Base-by-base conservation (phyloP, 2,888 invertebrate species). In the Ophion slaviceki region DNA sequence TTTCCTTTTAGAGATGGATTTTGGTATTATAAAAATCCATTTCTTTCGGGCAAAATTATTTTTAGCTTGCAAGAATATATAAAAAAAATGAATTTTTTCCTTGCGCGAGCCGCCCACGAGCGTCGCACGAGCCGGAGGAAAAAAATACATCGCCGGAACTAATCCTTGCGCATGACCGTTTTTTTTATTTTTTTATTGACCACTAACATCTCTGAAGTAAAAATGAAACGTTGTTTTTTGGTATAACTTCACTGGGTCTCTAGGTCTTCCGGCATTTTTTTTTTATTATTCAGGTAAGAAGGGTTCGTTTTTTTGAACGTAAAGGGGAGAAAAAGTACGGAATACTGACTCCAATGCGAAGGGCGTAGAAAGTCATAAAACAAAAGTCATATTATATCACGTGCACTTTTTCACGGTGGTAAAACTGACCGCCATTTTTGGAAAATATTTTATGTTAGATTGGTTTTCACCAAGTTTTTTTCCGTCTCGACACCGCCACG, bases 221-320 rank as follows among this genome's bases (percentile, higher is more conserved):
- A 85, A 84, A 67, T 72, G 61, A 82, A 82, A 85, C 76, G 59
- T 32, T 61, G n/a, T 67, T 84, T 76, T 75, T 75, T 17, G 10
- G 59, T 57, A 74, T 59, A 61, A 67, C 68, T 80, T 72, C 76
- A 72, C 71, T 82, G 67, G 79, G 79, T 82, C 80, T 76, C 72
- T 80, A 80, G 80, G 84, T 80, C 67, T 76, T 11, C 45, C 71
- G 76, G 61, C 68, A 57, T 45, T 62, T 76, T 32, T 84, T 82
- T 84, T 78, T 85, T 85, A 85, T 85, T 82, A 61, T 82, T 77
- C 85, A 85, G 85, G 85, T 85, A 82, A 45, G 80, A 85, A 85
- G 76, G 82, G 80, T 82, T 82, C 67, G 61, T 10, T 70, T 67
- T 67, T 75, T 32, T 68, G 53, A 28, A 72, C 24, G 20, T n/a